A percentile compares a stretch with the other conserved stretches of the same genome.
These are phyloP conservation scores for Anthoscopus minutus DNA, from an alignment of 2,113 vertebrate genomes.

Conservation along the genomic window DNA sequence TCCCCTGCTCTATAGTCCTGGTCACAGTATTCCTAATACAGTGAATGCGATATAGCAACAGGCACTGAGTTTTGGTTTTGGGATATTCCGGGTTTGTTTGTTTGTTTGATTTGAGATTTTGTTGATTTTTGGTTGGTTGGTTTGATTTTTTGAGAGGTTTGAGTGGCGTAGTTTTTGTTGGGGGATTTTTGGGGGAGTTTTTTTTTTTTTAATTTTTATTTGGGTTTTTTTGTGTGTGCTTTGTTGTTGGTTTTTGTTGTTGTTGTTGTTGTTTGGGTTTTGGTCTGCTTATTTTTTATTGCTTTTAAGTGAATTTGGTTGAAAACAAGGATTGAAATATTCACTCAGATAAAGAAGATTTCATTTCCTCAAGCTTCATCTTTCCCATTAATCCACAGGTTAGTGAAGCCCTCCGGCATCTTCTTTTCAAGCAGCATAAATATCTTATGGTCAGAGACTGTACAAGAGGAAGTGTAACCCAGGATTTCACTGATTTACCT, in stretches of 20 bases:
- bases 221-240: neutral
- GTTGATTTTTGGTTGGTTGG: too few relatives aligned
- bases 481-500: neutral
- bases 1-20: accelerated
- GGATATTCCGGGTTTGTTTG: neutral
- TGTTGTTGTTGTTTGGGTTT: too few relatives aligned
- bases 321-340: neutral
- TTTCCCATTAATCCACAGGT: neutral
- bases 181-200: neutral
- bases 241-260: neutral
- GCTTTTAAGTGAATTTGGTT: neutral
- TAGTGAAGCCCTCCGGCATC: neutral
- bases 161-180: neutral
- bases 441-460: neutral
- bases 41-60: neutral
- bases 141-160: neutral
- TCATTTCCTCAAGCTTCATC: accelerated
- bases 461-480: neutral
- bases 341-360: neutral
- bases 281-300: accelerated
- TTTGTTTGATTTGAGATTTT: neutral
- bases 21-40: accelerated
- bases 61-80: accelerated
- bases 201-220: neutral
- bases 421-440: neutral